These are phyloP conservation scores for Pangasianodon hypophthalmus DNA, from an alignment of 2,113 vertebrate genomes.

Conservation along the genomic window DNA sequence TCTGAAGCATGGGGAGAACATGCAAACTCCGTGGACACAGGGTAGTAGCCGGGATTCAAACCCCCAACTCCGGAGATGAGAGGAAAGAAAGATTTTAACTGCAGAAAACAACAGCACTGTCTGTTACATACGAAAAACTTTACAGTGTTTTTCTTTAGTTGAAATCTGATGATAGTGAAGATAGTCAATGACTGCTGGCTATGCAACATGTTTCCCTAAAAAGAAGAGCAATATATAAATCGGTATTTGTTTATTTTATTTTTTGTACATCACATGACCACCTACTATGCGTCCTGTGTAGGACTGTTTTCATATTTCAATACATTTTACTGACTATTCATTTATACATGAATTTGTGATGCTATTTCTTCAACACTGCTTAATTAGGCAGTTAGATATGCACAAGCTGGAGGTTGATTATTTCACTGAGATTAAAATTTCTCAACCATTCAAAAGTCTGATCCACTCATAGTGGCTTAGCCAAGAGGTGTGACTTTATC, in stretches of 20 bases:
- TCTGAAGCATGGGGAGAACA: no score
- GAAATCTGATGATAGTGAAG: not conserved
- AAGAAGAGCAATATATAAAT: not conserved
- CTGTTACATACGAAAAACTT: not conserved
- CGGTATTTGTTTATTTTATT: conserved; percentile 3
- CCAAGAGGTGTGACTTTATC: not conserved
- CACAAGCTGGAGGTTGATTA: not conserved
- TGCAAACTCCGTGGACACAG: no score
- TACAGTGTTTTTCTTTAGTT: not conserved
- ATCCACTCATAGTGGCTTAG: not conserved
- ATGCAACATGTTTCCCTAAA: not conserved
- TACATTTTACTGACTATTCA: not conserved
- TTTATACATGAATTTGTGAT: not conserved
- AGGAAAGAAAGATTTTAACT: not conserved
- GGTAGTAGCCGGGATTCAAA: no score
- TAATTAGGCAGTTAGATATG: not conserved
- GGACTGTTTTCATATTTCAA: not conserved
- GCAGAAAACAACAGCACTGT: not conserved
- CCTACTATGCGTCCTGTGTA: not conserved
- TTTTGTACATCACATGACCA: not conserved
- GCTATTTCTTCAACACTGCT: not conserved
- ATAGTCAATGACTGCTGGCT: not conserved
- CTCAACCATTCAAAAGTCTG: not conserved
- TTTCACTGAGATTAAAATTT: not conserved
- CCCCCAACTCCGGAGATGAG: no score